phyloP scores from a whole-genome alignment of 2,797 vertebrate genomes.

The Rhinoraja longicauda region DNA sequence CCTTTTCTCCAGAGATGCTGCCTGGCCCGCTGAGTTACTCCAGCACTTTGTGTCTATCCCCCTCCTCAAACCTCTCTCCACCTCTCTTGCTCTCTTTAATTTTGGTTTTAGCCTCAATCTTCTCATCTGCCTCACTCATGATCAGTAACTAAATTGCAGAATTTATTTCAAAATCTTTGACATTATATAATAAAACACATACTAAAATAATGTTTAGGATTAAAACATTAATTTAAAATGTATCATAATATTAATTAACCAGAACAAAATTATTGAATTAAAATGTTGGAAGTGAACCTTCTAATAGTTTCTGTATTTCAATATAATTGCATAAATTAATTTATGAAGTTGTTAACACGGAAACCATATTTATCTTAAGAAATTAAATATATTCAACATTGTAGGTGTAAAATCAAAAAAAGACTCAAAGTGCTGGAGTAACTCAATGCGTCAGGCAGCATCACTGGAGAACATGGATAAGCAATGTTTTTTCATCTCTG shows the following conservation, averaged over 20 bases:
- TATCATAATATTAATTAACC: not conserved
- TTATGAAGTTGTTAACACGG: not conserved
- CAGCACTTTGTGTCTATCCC: too few relatives aligned
- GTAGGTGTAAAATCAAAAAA: not conserved
- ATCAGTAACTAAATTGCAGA: not conserved
- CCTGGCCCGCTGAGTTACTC: too few relatives aligned
- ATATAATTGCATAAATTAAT: not conserved
- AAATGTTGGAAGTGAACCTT: not conserved
- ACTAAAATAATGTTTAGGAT: not conserved
- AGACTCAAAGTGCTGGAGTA: too few relatives aligned
- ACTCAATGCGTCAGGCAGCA: too few relatives aligned
- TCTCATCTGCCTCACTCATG: not conserved
- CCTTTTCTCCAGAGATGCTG: too few relatives aligned
- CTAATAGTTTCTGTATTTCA: not conserved
- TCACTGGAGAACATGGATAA: too few relatives aligned
- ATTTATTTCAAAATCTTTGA: not conserved
- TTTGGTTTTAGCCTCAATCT: too few relatives aligned
- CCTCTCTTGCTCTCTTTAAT: too few relatives aligned
- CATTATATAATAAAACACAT: not conserved
- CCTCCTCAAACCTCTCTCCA: too few relatives aligned
- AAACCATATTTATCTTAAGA: not conserved
- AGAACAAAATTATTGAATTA: not conserved
- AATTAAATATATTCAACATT: conserved; percentile 1
- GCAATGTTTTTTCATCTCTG: too few relatives aligned
- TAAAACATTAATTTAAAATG: not conserved